phyloP scores from a whole-genome alignment of 2,888 invertebrate species.

The Electrophaes corylata region DNA sequence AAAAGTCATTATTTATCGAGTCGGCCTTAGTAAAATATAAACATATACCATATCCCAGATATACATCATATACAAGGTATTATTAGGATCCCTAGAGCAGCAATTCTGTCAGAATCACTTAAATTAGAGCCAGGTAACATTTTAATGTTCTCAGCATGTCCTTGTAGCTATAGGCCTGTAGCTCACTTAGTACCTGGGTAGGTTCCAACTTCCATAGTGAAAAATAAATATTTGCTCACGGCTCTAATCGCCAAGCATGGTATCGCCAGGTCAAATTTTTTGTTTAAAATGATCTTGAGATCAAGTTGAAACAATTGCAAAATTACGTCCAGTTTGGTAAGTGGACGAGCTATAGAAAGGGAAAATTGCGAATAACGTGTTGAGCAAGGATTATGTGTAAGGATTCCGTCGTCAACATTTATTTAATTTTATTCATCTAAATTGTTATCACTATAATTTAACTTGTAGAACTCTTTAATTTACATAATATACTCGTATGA shows the following conservation, averaged over 20 bases:
- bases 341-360: constrained; percentile 35
- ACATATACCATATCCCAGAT: too few relatives aligned
- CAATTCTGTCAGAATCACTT: constrained; percentile 66
- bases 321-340: constrained; percentile 32
- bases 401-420: constrained; percentile 12
- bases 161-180: too few relatives aligned
- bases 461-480: not conserved
- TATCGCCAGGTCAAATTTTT: not conserved
- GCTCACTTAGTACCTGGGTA: too few relatives aligned
- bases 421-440: not conserved
- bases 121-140: constrained; percentile 64
- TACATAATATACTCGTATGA: not conserved
- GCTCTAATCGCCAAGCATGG: not conserved
- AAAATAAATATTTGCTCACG: too few relatives aligned
- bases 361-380: constrained; percentile 36
- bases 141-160: too few relatives aligned
- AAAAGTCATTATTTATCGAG: too few relatives aligned
- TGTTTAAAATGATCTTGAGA: constrained; percentile 28
- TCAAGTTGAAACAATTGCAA: constrained; percentile 36
- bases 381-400: constrained; percentile 15
- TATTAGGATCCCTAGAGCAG: constrained; percentile 50
- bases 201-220: too few relatives aligned
- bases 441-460: not conserved
- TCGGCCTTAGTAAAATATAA: too few relatives aligned
- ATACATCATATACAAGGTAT: too few relatives aligned